phyloP scores from a whole-genome alignment of 1,140 invertebrate genomes.

The Drosophila orena region DNA sequence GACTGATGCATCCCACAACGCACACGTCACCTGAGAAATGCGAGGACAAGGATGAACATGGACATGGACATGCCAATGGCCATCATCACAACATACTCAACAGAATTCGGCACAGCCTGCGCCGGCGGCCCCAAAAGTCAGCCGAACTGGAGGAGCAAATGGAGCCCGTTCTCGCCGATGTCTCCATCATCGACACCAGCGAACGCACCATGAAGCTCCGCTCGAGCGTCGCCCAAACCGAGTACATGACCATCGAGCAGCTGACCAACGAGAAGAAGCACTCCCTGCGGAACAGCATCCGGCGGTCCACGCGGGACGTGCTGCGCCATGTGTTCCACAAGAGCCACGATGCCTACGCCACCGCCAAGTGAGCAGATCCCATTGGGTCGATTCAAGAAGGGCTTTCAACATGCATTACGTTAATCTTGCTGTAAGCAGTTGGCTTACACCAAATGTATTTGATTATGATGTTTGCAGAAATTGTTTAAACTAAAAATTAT shows the following conservation, averaged over 20 bases:
- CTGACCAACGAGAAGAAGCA: conserved; percentile 72
- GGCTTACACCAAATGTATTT: no score
- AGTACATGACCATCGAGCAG: conserved; percentile 76
- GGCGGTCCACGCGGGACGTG: conserved; percentile 76
- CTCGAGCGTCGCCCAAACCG: conserved; percentile 56
- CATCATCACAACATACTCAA: conserved; percentile 50
- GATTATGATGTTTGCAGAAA: no score
- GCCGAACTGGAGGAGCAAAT: conserved; percentile 6
- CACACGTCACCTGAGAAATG: conserved; percentile 31
- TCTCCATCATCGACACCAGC: conserved; percentile 76
- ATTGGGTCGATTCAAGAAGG: not conserved
- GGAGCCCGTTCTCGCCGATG: conserved; percentile 36
- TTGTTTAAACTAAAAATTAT: no score
- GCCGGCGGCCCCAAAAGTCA: conserved; percentile 62
- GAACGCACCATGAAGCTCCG: conserved; percentile 75
- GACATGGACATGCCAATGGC: not conserved
- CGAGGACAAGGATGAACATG: not conserved
- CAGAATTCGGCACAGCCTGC: conserved; percentile 74
- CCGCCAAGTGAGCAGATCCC: conserved; percentile 51
- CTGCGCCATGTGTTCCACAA: conserved; percentile 82
- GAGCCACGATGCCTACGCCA: conserved; percentile 70
- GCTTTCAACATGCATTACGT: no score
- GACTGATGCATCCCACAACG: conserved; percentile 63
- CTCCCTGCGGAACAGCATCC: conserved; percentile 74
- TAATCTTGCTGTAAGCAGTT: no score